Percentiles rank a stretch among this genome's conserved stretches.
These are phyloP conservation scores for Eupithecia pulchellata DNA, from an alignment of 2,888 invertebrate genomes.

Conservation along the genomic window DNA sequence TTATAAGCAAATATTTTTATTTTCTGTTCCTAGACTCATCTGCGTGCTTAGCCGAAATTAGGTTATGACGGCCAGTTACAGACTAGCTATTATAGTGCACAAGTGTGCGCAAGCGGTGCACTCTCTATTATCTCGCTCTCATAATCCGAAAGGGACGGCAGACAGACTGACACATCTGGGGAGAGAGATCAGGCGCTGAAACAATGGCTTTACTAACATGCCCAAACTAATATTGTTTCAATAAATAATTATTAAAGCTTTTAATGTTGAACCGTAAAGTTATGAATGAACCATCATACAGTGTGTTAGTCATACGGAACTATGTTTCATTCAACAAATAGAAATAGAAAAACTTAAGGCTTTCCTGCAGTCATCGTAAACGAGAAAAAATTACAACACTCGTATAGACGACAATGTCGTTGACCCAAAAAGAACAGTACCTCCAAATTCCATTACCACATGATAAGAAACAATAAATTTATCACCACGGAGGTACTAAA, in stretches of 20 bases:
- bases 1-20: too few relatives aligned
- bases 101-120: too few relatives aligned
- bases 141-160: too few relatives aligned
- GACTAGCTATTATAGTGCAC: too few relatives aligned
- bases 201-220: too few relatives aligned
- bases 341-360: not conserved
- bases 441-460: conserved; percentile 66
- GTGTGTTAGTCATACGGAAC: not conserved
- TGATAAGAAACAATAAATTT: conserved; percentile 80
- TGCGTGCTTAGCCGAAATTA: too few relatives aligned
- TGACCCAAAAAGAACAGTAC: conserved; percentile 32
- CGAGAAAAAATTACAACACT: not conserved
- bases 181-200: too few relatives aligned
- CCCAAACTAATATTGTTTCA: not conserved
- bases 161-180: too few relatives aligned
- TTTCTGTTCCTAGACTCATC: too few relatives aligned
- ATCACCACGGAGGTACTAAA: conserved; percentile 64
- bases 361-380: not conserved
- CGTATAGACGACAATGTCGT: conserved; percentile 31
- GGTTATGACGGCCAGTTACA: too few relatives aligned
- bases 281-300: not conserved
- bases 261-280: not conserved
- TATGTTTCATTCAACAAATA: not conserved
- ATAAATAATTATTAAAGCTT: not conserved
- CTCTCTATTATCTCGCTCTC: too few relatives aligned